Evolutionary conservation across 2,888 invertebrate genomes (phyloP).

Genomic region (Ophion ellenae): DNA sequence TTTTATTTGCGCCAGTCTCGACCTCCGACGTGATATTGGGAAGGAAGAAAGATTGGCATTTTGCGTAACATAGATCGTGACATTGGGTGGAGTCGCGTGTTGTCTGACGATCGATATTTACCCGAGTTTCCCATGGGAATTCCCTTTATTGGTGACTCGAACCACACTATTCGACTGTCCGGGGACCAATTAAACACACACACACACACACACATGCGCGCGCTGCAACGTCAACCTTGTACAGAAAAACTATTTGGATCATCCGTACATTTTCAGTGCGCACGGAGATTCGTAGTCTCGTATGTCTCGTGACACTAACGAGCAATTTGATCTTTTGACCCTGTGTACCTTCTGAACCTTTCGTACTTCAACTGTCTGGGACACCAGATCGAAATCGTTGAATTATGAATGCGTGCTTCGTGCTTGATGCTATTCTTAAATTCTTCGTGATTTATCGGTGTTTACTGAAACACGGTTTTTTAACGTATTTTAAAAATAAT

Average conservation of each 20-base stretch:
- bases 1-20: too few relatives aligned
- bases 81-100: neutral
- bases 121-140: conserved; percentile 4
- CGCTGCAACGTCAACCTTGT: conserved; percentile 11
- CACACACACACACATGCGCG: neutral
- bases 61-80: neutral
- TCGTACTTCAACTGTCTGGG: neutral
- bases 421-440: too few relatives aligned
- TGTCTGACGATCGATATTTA: conserved; percentile 24
- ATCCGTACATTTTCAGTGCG: conserved; percentile 9
- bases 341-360: neutral
- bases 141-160: conserved; percentile 13
- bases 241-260: conserved; percentile 13
- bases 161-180: conserved; percentile 14
- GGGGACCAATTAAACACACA: conserved; percentile 35
- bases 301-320: neutral
- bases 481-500: too few relatives aligned
- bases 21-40: neutral
- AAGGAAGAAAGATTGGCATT: neutral
- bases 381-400: neutral
- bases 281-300: neutral
- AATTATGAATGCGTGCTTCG: neutral
- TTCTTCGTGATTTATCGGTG: too few relatives aligned
- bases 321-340: conserved; percentile 19
- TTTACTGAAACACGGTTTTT: too few relatives aligned